Conservation (phyloP, 2,888 invertebrate species). For the Chymomyza fuscimana region DNA sequence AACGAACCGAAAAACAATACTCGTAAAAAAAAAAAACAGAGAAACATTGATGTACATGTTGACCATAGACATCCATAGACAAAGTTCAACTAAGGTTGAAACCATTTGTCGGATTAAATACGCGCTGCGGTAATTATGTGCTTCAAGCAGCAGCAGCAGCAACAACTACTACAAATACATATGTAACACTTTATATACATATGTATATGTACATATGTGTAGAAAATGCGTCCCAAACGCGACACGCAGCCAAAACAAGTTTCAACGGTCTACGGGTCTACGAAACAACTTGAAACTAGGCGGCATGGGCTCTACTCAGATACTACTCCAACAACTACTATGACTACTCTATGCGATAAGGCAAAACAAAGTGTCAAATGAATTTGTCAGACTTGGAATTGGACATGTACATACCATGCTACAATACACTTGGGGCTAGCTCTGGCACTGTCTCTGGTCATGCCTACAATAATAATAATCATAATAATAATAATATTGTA, state of each 20-base stretch:
- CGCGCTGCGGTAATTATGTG: conserved; percentile 76
- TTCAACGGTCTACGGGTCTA: conserved; percentile 28
- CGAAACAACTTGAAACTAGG: conserved; percentile 11
- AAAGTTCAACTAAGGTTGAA: conserved; percentile 75
- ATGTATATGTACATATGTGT: conserved; percentile 34
- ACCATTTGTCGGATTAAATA: conserved; percentile 74
- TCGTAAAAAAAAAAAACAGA: conserved; percentile 32
- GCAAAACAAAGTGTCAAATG: conserved; percentile 69
- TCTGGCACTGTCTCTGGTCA: neutral
- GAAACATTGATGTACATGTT: conserved; percentile 16
- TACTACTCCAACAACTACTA: conserved; percentile 26
- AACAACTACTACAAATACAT: conserved; percentile 35
- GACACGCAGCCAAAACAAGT: conserved; percentile 60
- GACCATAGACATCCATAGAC: conserved; percentile 62
- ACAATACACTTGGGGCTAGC: conserved; percentile 31
- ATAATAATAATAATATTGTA: conserved; percentile 17
- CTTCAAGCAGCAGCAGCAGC: conserved; percentile 45
- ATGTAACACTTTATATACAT: conserved; percentile 8
- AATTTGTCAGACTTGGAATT: conserved; percentile 59
- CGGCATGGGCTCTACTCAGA: conserved; percentile 37
- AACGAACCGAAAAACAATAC: conserved; percentile 8
- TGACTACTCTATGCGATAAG: conserved; percentile 54
- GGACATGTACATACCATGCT: conserved; percentile 33
- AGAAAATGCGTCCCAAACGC: conserved; percentile 50
- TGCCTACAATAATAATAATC: conserved; percentile 13